Evolutionary conservation across 2,888 invertebrate genomes (phyloP), one percentile per base, ranked within the genome.

Genomic region (Nemotelus pantherinus): DNA sequence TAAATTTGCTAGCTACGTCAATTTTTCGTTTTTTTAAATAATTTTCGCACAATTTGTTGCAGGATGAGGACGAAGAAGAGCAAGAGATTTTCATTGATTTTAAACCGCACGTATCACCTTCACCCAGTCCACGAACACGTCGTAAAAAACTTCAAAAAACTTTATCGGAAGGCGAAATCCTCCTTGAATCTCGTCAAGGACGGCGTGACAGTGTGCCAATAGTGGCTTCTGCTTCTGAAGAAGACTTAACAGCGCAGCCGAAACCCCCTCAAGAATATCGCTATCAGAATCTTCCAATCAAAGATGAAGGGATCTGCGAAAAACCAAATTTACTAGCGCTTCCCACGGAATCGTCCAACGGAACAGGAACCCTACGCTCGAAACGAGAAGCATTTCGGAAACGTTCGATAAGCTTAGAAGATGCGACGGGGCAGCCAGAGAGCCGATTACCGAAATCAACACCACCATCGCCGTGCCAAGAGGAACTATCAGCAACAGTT

Each of bases 21-120:
- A 25, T 25, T 25, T 25, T 25, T 25, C 25, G 25, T 25, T 25
- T 25, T 25, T 25, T 25, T 25, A 25, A 25, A 25, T 25, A 25
- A 25, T 1, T 25, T 25, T 25, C 25, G 25, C 25, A 25, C 25
- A 25, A 25, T 25, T 25, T 55, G 9, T 43, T 39, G 53, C 55
- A 70, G 4, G 70, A 25, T 10, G 70, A 70, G 7, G 70, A 70
- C 80, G 90, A 91, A 82, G 92, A 92, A 83, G 93, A 93, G 84
- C 91, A 91, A 82, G 95, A 95, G 87, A 95, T 95, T 77, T 92
- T 95, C 80, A 95, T 95, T 81, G 94, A 95, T 85, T 95, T 95
- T 85, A 95, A 95, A 86, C 95, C 95, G 4, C 90, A 91, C 80
- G 88, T 91, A 10, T 91, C 92, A 39, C 91, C 92, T 75, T 91